These are phyloP conservation scores for Tilapia sparmanii DNA, from an alignment of 2,113 vertebrate genomes.

Conservation along the genomic window DNA sequence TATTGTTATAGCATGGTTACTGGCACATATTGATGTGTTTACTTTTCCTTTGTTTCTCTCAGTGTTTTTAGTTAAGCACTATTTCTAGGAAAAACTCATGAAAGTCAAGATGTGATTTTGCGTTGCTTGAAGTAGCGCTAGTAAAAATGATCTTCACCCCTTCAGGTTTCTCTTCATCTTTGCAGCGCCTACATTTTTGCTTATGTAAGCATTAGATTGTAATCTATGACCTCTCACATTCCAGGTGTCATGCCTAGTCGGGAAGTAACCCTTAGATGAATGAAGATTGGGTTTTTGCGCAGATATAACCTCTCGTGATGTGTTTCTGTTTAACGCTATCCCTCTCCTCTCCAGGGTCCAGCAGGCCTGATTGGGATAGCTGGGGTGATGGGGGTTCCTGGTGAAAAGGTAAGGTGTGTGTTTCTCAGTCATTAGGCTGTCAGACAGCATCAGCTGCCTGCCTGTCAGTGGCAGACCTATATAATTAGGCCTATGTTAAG, in stretches of 20 bases:
- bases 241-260: conserved; percentile 27
- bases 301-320: not conserved
- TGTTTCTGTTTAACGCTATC: not conserved
- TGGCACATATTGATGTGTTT: not conserved
- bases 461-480: conserved; percentile 31
- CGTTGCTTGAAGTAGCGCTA: not conserved
- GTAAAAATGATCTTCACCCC: not conserved
- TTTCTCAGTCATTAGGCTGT: conserved; percentile 56
- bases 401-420: conserved; percentile 86
- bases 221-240: conserved; percentile 25
- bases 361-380: conserved; percentile 81
- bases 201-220: not conserved
- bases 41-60: not conserved
- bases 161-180: not conserved
- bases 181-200: not conserved
- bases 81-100: not conserved
- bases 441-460: conserved; percentile 41
- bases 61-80: not conserved
- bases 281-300: not conserved
- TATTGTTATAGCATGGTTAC: not conserved
- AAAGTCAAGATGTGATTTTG: not conserved
- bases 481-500: conserved; percentile 51
- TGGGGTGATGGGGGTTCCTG: conserved; percentile 79
- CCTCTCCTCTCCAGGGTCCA: conserved; percentile 74
- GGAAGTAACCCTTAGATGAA: not conserved